Evolutionary conservation across 2,888 invertebrate genomes (phyloP).

Genomic region (Dichetophora obliterata): DNA sequence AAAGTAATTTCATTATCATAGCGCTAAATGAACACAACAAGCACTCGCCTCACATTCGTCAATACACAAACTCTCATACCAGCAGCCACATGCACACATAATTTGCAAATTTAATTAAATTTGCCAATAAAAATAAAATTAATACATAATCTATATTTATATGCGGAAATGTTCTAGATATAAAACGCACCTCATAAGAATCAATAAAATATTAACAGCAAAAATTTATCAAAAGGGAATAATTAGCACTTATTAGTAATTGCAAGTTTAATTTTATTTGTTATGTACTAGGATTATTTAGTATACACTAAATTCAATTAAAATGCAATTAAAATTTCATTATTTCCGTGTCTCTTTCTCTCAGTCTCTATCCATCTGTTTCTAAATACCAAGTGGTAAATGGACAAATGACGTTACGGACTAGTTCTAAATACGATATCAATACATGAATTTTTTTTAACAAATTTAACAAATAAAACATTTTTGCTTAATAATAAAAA

Average conservation of each 20-base stretch:
- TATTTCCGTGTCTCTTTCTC: not conserved
- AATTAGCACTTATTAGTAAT: not conserved
- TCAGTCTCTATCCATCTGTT: not conserved
- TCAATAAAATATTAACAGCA: not conserved
- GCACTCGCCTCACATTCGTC: not conserved
- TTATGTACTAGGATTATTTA: not conserved
- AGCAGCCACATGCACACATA: not conserved
- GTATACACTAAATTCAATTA: not conserved
- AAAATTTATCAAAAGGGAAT: not conserved
- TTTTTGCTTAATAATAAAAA: too few relatives aligned
- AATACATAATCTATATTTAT: not conserved
- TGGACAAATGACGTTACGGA: too few relatives aligned
- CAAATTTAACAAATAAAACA: too few relatives aligned
- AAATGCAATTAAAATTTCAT: not conserved
- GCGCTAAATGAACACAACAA: too few relatives aligned
- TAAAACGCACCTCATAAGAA: not conserved
- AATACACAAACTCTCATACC: not conserved
- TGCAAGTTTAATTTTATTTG: not conserved
- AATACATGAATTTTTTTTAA: too few relatives aligned
- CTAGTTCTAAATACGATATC: too few relatives aligned
- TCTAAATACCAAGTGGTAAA: too few relatives aligned
- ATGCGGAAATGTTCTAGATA: not conserved
- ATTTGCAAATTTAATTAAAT: constrained; percentile 10
- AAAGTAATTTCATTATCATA: not conserved
- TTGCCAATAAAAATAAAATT: not conserved